Evolutionary conservation across 1,140 invertebrate species (phyloP), one percentile per base, ranked within the genome.

Genomic region (Scaptomyza graminum): DNA sequence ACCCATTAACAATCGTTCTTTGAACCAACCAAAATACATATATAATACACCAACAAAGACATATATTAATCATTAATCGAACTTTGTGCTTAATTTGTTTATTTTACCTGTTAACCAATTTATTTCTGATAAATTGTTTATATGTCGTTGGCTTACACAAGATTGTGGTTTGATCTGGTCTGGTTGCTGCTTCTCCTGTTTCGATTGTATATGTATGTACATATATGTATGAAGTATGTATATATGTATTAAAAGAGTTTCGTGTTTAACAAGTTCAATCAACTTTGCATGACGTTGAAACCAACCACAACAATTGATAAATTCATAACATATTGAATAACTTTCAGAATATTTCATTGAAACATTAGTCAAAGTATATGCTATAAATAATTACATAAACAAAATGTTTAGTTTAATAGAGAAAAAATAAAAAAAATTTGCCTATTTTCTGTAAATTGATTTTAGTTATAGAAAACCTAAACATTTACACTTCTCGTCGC

Each of bases 21-120:
- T n/a, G 2, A 11, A n/a, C 52, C 56, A 55, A 34, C 50, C 43
- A 68, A 18, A 49, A 8, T 52, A 70, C 52, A 50, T 8, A 54
- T 31, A 28, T 31, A 52, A 1, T 46, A 6, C 41, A 41, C 54
- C 31, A 15, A 74, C 31, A 31, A 46, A 46, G 52, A 1, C 16
- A 34, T n/a, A 22, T 39, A 54, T 67, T 18, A 57, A 80, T 46
- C 76, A 85, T 74, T 85, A 74, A 85, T 85, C 76, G 79, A 80
- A 66, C 76, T 80, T 73, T 70, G 64, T 54, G 70, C 68, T 80
- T 80, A 80, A 85, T 85, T 87, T 85, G 82, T 85, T 87, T 85
- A 78, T 82, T 87, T 85, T 85, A 81, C 82, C 82, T 87, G 82
- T 81, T 85, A 87, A 81, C 82, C 77, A 85, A 85, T 78, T 85